phyloP scores from a whole-genome alignment of 2,888 invertebrate genomes.

The Tethea ocularis region DNA sequence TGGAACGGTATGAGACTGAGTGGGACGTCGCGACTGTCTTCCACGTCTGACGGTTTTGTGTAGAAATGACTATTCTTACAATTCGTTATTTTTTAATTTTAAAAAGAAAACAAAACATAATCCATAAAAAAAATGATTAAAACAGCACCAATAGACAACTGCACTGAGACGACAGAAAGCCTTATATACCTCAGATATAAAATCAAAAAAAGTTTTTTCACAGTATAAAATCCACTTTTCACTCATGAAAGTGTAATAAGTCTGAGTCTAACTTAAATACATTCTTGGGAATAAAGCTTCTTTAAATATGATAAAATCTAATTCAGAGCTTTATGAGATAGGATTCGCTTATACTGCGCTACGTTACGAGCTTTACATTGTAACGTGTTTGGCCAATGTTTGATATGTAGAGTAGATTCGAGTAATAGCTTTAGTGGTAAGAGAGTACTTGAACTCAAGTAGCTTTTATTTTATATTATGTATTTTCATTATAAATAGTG shows the following conservation, averaged over 20 bases:
- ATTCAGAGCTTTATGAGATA: slow-evolving; percentile 10
- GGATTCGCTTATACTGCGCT: slow-evolving; percentile 3
- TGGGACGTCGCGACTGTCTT: too few species aligned
- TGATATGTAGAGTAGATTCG: not conserved
- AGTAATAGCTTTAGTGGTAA: too few species aligned
- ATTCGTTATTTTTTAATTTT: too few species aligned
- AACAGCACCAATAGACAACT: too few species aligned
- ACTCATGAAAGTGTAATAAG: slow-evolving; percentile 13
- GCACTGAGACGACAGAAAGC: not conserved
- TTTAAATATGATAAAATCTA: slow-evolving; percentile 14
- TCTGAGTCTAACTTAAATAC: slow-evolving; percentile 8
- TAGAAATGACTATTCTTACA: too few species aligned
- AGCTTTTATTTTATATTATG: not conserved
- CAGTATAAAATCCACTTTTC: not conserved
- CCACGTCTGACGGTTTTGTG: too few species aligned
- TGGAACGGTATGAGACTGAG: too few species aligned
- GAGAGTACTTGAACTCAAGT: too few species aligned
- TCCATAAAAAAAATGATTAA: too few species aligned
- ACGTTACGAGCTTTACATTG: slow-evolving; percentile 10
- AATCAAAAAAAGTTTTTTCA: not conserved
- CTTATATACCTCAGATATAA: not conserved
- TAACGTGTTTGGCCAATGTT: slow-evolving; percentile 1
- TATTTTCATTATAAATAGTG: too few species aligned
- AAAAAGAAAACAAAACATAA: too few species aligned
- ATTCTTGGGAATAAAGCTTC: slow-evolving; percentile 7